A percentile compares a stretch with the other conserved stretches of the same genome.
Evolutionary conservation across 2,113 vertebrate species (phyloP).

Genomic region (Myiozetetes cayanensis): DNA sequence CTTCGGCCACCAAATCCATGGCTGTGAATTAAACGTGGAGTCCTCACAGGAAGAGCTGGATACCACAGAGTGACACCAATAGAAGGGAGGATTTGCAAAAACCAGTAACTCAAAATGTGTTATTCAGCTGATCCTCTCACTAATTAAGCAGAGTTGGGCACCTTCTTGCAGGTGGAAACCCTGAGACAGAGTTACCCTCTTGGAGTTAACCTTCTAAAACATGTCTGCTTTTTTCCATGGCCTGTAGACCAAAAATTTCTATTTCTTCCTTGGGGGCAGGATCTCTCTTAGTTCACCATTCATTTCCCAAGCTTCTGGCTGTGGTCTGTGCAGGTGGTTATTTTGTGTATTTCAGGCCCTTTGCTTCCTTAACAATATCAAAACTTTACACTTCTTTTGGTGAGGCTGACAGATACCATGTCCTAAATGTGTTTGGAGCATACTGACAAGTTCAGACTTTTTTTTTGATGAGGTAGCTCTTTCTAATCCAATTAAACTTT

Average conservation of each 20-base stretch:
- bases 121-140: background rate
- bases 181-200: background rate
- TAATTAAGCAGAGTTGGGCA: background rate
- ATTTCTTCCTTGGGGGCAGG: background rate
- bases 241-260: background rate
- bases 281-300: background rate
- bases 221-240: background rate
- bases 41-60: background rate
- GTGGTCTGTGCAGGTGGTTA: background rate
- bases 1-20: background rate
- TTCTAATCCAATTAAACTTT: background rate
- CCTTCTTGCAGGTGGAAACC: background rate
- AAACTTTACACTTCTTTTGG: background rate
- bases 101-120: background rate
- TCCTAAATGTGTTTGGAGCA: background rate
- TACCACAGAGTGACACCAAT: rapidly evolving
- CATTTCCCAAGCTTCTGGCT: background rate
- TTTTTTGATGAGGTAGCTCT: background rate
- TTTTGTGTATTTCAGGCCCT: background rate
- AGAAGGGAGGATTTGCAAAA: background rate
- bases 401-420: background rate
- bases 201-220: background rate
- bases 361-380: background rate
- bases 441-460: background rate
- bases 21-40: background rate